These are phyloP conservation scores for Helicorthomorpha holstii DNA, from an alignment of 1,140 invertebrate species.

Conservation along the genomic window DNA sequence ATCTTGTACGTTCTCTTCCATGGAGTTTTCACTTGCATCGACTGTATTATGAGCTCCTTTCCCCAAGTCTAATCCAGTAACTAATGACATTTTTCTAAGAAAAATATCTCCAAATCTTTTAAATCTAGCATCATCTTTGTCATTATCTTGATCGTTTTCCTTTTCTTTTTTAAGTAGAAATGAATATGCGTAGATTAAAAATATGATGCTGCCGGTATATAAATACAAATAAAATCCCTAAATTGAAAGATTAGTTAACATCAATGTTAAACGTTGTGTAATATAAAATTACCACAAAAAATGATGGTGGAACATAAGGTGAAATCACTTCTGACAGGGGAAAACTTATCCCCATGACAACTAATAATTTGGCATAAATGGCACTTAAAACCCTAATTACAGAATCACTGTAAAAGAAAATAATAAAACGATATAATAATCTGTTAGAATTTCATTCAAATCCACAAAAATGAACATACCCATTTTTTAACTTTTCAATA, in stretches of 20 bases:
- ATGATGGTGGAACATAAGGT: slow-evolving; percentile 20
- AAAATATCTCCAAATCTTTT: no score
- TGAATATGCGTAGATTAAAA: slow-evolving; percentile 56
- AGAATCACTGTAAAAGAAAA: slow-evolving; percentile 41
- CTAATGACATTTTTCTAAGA: no score
- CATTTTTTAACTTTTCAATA: no score
- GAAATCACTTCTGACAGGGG: slow-evolving; percentile 48
- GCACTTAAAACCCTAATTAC: slow-evolving; percentile 73
- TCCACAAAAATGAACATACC: no score
- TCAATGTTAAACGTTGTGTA: neutral
- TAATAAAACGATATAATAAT: neutral
- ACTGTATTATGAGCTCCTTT: no score
- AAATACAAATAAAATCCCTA: slow-evolving; percentile 59
- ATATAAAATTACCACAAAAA: slow-evolving; percentile 27
- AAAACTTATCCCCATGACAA: slow-evolving; percentile 86
- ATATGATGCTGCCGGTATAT: slow-evolving; percentile 53
- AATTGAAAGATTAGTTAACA: slow-evolving; percentile 28
- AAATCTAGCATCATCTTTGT: no score
- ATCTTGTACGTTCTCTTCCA: no score
- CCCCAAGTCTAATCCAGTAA: no score
- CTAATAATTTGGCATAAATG: slow-evolving; percentile 78
- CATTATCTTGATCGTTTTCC: no score
- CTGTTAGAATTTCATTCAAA: no score
- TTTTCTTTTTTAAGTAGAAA: slow-evolving; percentile 20
- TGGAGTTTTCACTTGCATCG: no score